phyloP scores from a whole-genome alignment of 92 coral and sea anemone genomes.

The Meandrina meandrites region DNA sequence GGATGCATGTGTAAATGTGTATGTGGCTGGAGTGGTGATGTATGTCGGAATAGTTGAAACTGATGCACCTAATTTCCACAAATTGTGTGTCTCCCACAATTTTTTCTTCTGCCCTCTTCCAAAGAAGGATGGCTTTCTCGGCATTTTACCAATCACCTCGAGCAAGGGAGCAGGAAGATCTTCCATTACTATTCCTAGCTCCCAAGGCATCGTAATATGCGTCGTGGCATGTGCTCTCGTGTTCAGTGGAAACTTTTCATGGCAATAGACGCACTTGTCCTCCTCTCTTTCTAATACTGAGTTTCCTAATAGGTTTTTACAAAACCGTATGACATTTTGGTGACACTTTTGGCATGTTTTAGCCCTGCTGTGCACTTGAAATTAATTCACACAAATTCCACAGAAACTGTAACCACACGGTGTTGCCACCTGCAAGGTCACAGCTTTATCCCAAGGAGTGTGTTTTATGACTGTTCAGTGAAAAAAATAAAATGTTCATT shows the following conservation, averaged over 20 bases:
- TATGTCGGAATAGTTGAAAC: background rate
- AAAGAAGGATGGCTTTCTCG: conserved; percentile 7
- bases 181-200: conserved; percentile 4
- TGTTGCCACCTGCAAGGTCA: no score
- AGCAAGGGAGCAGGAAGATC: background rate
- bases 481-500: no score
- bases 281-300: no score
- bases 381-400: background rate
- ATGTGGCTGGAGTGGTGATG: background rate
- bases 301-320: no score
- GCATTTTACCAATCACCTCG: background rate
- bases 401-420: background rate
- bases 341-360: no score
- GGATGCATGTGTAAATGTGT: background rate
- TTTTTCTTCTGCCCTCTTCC: background rate
- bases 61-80: background rate
- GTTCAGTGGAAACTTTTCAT: no score
- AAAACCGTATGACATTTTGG: no score
- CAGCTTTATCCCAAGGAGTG: no score
- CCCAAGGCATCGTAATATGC: background rate
- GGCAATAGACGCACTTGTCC: no score
- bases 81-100: background rate
- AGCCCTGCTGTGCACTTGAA: no score
- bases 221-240: no score
- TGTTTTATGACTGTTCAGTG: no score